Evolutionary conservation across 2,888 invertebrate species (phyloP).

Genomic region (Nowickia ferox): DNA sequence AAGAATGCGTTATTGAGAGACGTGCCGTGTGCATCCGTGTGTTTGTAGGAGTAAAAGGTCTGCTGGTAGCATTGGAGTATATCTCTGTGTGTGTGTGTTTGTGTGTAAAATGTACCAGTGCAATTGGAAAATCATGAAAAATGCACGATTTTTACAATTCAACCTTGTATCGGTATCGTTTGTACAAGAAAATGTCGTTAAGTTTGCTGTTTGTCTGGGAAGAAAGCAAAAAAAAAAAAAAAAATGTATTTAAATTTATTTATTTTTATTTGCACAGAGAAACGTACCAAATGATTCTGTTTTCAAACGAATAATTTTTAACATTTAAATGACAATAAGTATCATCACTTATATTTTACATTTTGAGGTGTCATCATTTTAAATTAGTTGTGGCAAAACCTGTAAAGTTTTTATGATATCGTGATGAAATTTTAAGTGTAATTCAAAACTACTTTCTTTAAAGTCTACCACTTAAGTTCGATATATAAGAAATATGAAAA

Average conservation of each 20-base stretch:
- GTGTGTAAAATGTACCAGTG: not conserved
- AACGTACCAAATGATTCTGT: too few relatives aligned
- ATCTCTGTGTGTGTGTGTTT: not conserved
- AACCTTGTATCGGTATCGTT: slow-evolving; percentile 33
- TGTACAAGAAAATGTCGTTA: slow-evolving; percentile 54
- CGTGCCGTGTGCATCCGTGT: slow-evolving; percentile 15
- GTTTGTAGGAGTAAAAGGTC: not conserved
- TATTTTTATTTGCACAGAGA: slow-evolving; percentile 8
- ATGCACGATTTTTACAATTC: slow-evolving; percentile 7
- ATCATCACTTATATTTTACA: not conserved
- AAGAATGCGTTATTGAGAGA: slow-evolving; percentile 39
- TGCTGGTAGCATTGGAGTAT: not conserved
- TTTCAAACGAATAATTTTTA: too few relatives aligned
- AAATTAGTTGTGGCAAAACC: too few relatives aligned
- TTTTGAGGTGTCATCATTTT: not conserved
- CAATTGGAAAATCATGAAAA: slow-evolving; percentile 30
- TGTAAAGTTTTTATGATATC: too few relatives aligned
- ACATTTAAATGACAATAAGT: too few relatives aligned
- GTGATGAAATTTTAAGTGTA: too few relatives aligned
- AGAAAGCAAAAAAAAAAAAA: not conserved
- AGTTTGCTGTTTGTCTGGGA: slow-evolving; percentile 36
- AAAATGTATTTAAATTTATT: slow-evolving; percentile 3
- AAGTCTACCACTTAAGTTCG: too few relatives aligned
- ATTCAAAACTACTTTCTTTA: too few relatives aligned
- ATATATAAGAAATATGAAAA: too few relatives aligned